Conservation (phyloP, 1,140 invertebrate species). For the Aporrectodea caliginosa region DNA sequence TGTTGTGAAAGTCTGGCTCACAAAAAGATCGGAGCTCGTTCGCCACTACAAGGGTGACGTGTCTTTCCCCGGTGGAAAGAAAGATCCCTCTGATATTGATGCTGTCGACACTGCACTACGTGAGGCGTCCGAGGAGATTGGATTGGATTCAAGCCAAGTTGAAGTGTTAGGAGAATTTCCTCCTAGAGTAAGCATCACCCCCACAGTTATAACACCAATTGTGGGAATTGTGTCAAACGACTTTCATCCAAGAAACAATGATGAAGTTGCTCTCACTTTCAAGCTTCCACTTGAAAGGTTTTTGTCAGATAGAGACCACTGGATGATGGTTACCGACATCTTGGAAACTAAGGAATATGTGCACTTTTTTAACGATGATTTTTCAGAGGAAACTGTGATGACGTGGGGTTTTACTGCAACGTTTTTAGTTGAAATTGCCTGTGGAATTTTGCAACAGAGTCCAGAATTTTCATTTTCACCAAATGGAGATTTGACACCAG, state of each 20-base stretch:
- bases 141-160: slow-evolving; percentile 27
- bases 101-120: slow-evolving; percentile 33
- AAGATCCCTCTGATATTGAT: slow-evolving; percentile 29
- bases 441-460: background rate
- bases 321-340: background rate
- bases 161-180: slow-evolving; percentile 28
- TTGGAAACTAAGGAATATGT: background rate
- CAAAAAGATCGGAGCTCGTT: slow-evolving; percentile 32
- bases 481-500: background rate
- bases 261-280: slow-evolving; percentile 36
- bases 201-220: slow-evolving; percentile 33
- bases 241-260: slow-evolving; percentile 31
- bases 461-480: background rate
- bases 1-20: slow-evolving; percentile 28
- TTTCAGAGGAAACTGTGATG: background rate
- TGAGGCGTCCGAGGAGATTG: slow-evolving; percentile 37
- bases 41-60: slow-evolving; percentile 29
- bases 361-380: background rate
- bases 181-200: slow-evolving; percentile 26
- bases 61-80: slow-evolving; percentile 35
- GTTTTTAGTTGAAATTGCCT: background rate
- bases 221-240: slow-evolving; percentile 27
- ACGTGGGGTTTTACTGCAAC: background rate
- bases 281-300: slow-evolving; percentile 34
- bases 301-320: slow-evolving; percentile 24